Evolutionary conservation across 2,113 vertebrate genomes (phyloP).

Genomic region (Montifringilla adamsi): DNA sequence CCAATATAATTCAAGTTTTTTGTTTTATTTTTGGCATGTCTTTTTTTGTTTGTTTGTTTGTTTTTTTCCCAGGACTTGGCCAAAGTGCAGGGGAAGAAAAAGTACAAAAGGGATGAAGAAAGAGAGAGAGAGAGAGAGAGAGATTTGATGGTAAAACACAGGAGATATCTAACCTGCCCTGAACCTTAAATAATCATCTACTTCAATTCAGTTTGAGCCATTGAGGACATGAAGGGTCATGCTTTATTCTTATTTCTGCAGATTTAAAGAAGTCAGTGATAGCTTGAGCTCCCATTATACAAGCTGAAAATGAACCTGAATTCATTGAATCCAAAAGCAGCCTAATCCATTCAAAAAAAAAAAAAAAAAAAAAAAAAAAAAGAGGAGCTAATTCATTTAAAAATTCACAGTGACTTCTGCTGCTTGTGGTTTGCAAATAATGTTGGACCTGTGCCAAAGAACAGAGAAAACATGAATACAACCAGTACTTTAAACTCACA

Average conservation of each 20-base stretch:
- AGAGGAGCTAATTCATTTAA: not conserved
- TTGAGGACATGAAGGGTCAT: not conserved
- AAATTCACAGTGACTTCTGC: not conserved
- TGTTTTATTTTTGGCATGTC: not conserved
- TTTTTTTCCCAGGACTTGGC: not conserved
- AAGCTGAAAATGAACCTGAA: slow-evolving; percentile 4
- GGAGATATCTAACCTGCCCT: not conserved
- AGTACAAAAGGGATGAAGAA: not conserved
- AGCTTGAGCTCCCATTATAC: not conserved
- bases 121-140: not conserved
- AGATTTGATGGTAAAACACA: not conserved
- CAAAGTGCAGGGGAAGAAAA: not conserved
- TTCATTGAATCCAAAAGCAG: not conserved
- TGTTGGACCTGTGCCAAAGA: not conserved
- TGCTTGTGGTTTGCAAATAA: not conserved
- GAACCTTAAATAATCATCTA: slow-evolving; percentile 2
- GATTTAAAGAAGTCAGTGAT: not conserved
- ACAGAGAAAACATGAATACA: not conserved
- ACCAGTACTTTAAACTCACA: not conserved
- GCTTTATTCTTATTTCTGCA: slow-evolving; percentile 1
- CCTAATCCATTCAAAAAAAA: not conserved
- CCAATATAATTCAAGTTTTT: not conserved
- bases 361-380: not conserved
- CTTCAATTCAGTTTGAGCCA: not conserved
- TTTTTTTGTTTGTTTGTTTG: not conserved